Base-by-base conservation (phyloP, 2,797 vertebrate species). In the Australoheros facetus region DNA sequence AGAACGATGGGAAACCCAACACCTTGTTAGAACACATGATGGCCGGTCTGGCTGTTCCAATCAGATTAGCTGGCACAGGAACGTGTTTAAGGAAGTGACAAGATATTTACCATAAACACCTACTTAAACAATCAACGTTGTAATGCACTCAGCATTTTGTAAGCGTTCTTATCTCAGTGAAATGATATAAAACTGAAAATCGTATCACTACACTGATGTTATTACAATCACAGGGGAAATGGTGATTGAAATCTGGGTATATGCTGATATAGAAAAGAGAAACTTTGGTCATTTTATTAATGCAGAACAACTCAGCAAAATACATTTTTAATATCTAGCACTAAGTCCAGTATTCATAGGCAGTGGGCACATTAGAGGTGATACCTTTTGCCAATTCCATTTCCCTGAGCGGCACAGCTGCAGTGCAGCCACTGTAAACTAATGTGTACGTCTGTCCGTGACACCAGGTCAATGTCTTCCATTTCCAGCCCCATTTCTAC, bases 1-100 rank as follows among this genome's bases (percentile, higher is more conserved):
- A 94, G 82, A 87, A 91, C 86, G 84, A 91, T 92, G 90, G 90
- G 94, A 94, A 94, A 95, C 91, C 80, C 86, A 86, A 93, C 90
- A 94, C 93, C 90, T 83, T 79, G 89, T 88, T 92, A 83, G 81
- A 93, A 93, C 92, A 92, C 92, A 93, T 89, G 91, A 92, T 56
- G 73, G 84, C 79, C n/a, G 80, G 81, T 86, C 87, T 84, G 89
- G 90, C 90, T 89, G 88, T 90, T 94, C 80, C 87, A 92, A 93
- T 94, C 92, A 93, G 94, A 93, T 94, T 93, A 93, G 78, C 75
- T 2, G 4, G 77, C 73, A 81, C 85, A 79, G 81, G 86, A 87
- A 86, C 84, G 75, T 69, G 84, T 75, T 88, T 73, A 85, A 88
- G 85, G 85, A 90, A 92, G 83, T 90, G 91, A 91, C 92, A 91